phyloP scores from a whole-genome alignment of 37 sponge, comb jelly and placozoan genomes.

The Ianthella basta region DNA sequence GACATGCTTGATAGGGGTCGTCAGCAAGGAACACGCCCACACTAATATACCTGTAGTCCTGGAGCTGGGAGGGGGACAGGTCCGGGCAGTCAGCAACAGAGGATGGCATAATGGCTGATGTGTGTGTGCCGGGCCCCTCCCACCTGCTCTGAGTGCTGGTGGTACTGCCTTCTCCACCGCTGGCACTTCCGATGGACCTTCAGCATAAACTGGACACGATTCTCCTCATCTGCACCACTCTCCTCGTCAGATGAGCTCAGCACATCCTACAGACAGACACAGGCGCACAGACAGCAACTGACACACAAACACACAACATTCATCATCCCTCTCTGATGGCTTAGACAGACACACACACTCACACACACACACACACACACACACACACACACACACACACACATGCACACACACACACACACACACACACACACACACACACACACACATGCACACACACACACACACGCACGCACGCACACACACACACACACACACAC shows the following conservation, averaged over 20 bases:
- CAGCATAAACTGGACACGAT: conserved; percentile 54
- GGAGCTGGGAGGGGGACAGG: conserved; percentile 26
- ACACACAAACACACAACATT: conserved; percentile 6
- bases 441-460: not conserved
- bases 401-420: not conserved
- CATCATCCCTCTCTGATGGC: not conserved
- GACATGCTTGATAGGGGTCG: conserved; percentile 45
- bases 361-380: conserved; percentile 18
- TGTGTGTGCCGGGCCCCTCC: not conserved
- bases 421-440: not conserved
- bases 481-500: not conserved
- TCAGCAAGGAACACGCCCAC: conserved; percentile 52
- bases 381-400: conserved; percentile 7
- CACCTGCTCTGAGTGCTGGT: conserved; percentile 48
- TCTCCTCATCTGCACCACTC: conserved; percentile 33
- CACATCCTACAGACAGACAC: not conserved
- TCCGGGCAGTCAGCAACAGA: not conserved
- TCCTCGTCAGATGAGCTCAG: conserved; percentile 20
- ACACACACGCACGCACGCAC: not conserved
- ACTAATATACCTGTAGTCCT: conserved; percentile 62
- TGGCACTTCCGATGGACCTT: conserved; percentile 61
- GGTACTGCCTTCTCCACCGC: conserved; percentile 50
- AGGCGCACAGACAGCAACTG: not conserved
- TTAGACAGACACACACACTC: not conserved
- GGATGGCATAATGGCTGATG: no score